A percentile compares a stretch with the other conserved stretches of the same genome.
phyloP scores from a whole-genome alignment of 2,113 vertebrate species.

The Phocoena phocoena region DNA sequence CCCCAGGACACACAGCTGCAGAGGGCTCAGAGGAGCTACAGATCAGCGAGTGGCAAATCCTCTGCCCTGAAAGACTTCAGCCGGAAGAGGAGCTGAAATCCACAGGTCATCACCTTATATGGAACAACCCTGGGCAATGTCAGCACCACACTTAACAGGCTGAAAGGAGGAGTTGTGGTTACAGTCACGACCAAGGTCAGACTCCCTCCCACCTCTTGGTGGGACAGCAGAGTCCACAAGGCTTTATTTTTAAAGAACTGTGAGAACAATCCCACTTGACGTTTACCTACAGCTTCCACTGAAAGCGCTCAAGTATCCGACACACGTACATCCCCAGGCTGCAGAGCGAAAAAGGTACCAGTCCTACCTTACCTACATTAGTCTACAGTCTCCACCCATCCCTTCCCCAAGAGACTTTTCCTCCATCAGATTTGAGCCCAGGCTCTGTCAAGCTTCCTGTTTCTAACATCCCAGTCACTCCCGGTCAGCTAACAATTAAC shows the following conservation, averaged over 20 bases:
- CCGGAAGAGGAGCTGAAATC: background rate
- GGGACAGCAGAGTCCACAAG: background rate
- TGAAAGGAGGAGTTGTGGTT: background rate
- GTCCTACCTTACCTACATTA: background rate
- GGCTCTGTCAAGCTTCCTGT: background rate
- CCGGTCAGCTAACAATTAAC: background rate
- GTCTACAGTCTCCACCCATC: background rate
- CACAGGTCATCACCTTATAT: background rate
- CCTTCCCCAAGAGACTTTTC: background rate
- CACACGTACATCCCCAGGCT: background rate
- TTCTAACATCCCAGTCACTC: background rate
- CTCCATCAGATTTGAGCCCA: background rate
- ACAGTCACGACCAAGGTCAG: background rate
- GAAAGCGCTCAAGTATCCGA: background rate
- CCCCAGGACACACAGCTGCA: background rate
- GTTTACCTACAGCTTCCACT: background rate
- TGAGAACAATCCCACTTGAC: background rate
- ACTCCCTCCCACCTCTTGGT: background rate
- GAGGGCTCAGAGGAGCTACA: background rate
- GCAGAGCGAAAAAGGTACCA: background rate
- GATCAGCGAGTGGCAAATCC: background rate
- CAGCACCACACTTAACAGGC: background rate
- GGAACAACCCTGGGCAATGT: background rate
- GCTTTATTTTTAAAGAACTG: background rate
- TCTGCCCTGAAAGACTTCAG: background rate